Conservation (phyloP, 2,888 invertebrate genomes). For the Entomobrya proxima region DNA sequence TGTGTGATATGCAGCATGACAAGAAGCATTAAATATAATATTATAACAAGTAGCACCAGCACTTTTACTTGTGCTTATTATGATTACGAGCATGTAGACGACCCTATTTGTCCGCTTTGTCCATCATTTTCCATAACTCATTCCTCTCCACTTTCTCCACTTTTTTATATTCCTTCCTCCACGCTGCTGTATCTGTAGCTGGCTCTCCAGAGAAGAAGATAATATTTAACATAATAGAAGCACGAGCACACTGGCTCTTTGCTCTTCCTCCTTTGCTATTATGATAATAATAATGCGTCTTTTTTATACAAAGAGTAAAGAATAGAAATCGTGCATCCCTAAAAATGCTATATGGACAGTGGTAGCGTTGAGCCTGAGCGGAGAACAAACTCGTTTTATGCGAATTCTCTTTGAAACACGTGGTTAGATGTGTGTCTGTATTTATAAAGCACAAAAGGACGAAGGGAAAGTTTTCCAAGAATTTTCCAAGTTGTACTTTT, state of each 20-base stretch:
- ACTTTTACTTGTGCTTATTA: neutral
- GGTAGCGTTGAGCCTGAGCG: too few species aligned
- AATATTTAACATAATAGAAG: slow-evolving; percentile 28
- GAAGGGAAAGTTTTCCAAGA: slow-evolving; percentile 5
- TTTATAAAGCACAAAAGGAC: neutral
- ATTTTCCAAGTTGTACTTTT: neutral
- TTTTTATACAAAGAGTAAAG: neutral
- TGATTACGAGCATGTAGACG: neutral
- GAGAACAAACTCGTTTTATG: too few species aligned
- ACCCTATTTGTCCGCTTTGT: slow-evolving; percentile 46
- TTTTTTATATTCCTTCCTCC: too few species aligned
- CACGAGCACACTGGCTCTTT: too few species aligned
- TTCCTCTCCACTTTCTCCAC: neutral
- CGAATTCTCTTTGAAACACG: neutral
- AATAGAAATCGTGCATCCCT: too few species aligned
- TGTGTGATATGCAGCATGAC: slow-evolving; percentile 23
- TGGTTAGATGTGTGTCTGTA: too few species aligned
- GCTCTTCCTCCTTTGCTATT: neutral
- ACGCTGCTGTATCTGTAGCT: too few species aligned
- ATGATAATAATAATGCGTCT: neutral
- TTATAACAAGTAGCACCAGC: too few species aligned
- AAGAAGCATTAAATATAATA: too few species aligned
- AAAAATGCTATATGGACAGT: too few species aligned
- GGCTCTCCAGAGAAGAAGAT: slow-evolving; percentile 2
- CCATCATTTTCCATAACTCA: slow-evolving; percentile 45